Evolutionary conservation across 2,888 invertebrate species (phyloP).

Genomic region (Nezara viridula): DNA sequence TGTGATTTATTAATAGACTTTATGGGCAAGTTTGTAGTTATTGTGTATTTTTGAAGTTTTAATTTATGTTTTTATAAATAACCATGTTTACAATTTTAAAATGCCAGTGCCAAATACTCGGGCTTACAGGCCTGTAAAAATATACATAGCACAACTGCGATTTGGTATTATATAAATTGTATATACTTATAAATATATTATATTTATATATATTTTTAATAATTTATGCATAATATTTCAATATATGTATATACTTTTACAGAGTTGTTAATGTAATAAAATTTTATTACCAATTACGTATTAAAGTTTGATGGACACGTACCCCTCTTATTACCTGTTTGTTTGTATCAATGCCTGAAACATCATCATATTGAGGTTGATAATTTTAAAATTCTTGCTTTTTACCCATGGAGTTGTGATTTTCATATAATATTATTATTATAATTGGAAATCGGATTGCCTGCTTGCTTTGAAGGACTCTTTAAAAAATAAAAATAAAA

Average conservation of each 20-base stretch:
- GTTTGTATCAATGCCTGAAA: too few species aligned
- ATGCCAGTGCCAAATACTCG: conserved; percentile 27
- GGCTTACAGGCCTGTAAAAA: background rate
- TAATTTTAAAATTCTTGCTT: too few species aligned
- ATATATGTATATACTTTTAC: conserved; percentile 21
- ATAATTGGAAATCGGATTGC: too few species aligned
- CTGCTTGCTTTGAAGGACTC: too few species aligned
- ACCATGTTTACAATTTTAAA: background rate
- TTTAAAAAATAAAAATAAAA: too few species aligned
- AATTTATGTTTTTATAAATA: background rate
- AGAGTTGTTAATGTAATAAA: conserved; percentile 44
- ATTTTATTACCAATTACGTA: background rate
- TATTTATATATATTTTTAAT: conserved; percentile 34
- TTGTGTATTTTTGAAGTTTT: conserved; percentile 19
- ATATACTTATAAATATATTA: conserved; percentile 30
- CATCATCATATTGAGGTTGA: too few species aligned
- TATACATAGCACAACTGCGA: background rate
- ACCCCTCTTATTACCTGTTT: too few species aligned
- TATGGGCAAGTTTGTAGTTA: conserved; percentile 38
- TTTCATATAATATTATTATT: too few species aligned
- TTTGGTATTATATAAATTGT: background rate
- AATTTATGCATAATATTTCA: conserved; percentile 2
- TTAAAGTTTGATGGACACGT: background rate
- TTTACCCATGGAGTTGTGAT: too few species aligned
- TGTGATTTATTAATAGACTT: conserved; percentile 22